Conservation (phyloP, 2,113 vertebrate genomes). For the Gymnarchus niloticus region DNA sequence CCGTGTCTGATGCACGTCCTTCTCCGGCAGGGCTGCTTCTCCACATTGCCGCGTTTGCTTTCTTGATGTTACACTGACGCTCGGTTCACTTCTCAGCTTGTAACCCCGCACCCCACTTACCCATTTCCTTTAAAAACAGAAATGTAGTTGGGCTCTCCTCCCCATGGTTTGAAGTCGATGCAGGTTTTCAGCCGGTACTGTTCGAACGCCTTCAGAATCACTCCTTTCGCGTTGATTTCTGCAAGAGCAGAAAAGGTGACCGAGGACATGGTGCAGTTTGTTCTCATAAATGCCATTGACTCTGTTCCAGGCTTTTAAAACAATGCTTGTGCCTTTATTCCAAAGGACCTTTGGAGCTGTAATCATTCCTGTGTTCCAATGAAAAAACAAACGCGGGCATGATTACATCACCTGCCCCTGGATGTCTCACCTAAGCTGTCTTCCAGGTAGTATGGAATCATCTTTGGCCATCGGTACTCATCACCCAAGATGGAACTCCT, state of each 20-base stretch:
- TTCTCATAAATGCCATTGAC: neutral
- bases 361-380: neutral
- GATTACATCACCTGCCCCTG: neutral
- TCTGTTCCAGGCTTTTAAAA: neutral
- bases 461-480: constrained; percentile 76
- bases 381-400: neutral
- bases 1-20: neutral
- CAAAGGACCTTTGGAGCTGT: constrained; percentile 9
- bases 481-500: constrained; percentile 83
- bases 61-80: neutral
- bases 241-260: neutral
- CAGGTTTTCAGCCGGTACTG: constrained; percentile 73
- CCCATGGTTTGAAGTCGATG: constrained; percentile 75
- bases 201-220: constrained; percentile 73
- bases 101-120: constrained; percentile 39
- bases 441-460: constrained; percentile 80
- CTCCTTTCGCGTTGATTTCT: constrained; percentile 64
- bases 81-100: neutral
- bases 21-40: neutral
- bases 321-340: neutral
- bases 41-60: too few species aligned
- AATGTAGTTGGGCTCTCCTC: constrained; percentile 51
- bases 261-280: neutral
- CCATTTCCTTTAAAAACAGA: constrained; percentile 66
- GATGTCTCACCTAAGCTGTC: constrained; percentile 72